Evolutionary conservation across 2,888 invertebrate genomes (phyloP), one percentile per base, ranked within the genome.

Genomic region (Melieria crassipennis): DNA sequence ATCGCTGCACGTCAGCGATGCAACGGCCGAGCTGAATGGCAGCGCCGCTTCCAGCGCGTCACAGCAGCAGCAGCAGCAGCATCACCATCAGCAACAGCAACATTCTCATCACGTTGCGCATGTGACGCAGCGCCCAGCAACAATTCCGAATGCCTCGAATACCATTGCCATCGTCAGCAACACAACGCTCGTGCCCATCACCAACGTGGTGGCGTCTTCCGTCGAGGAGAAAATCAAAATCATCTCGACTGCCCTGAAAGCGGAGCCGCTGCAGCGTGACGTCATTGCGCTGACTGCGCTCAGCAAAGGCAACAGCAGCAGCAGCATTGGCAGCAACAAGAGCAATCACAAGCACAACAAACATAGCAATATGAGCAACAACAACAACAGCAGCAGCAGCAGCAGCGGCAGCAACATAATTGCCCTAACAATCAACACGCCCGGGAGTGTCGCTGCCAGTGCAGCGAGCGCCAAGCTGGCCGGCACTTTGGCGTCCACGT

Each of bases 201-300:
- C 70, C 9, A 69, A 68, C 57, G 57, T 71, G 30, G 13, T 55
- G 55, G 69, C 66, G 56, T 70, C 77, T 72, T 75, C 78, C 74
- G 77, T 78, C 64, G 81, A 81, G 65, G 82, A 83, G 66, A 85
- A 84, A 79, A 78, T 84, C 72, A 82, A 80, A 73, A 82, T 84
- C 78, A 81, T 86, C 77, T 80, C 84, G 72, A 83, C 81, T 79
- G 82, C 83, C 79, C 86, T 86, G 77, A 87, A 86, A 83, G 78
- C 84, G 68, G 87, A 85, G 79, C 86, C 85, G 72, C 82, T 84
- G 77, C 83, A 83, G 77, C 30, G 30, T 30, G 85, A 84, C 78
- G 80, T 82, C 73, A 80, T 83, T 72, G 78, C 83, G 69, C 76
- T 80, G 77, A 78, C 80, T 69, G 77, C 75, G 46, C 56, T 43